These are phyloP conservation scores for Nomada ruficornis DNA, from an alignment of 2,888 invertebrate genomes.

Conservation along the genomic window DNA sequence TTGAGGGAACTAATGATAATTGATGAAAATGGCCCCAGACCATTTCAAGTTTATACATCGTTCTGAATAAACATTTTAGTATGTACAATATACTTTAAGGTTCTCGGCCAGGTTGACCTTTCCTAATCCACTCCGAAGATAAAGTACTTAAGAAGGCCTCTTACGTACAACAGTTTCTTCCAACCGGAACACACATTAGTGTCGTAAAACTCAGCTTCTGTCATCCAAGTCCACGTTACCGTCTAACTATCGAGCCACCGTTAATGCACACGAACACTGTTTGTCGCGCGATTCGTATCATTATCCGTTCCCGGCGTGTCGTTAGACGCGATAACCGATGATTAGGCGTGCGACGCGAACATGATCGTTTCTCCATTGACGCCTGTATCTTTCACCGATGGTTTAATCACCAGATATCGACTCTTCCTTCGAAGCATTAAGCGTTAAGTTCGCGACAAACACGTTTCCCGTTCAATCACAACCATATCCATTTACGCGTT, in stretches of 20 bases:
- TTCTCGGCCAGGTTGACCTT: not conserved
- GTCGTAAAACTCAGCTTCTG: not conserved
- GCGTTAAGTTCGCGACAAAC: slow-evolving; percentile 10
- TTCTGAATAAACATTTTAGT: no score
- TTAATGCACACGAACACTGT: slow-evolving; percentile 43
- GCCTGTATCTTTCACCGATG: slow-evolving; percentile 25
- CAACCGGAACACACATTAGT: not conserved
- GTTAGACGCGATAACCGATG: slow-evolving; percentile 64
- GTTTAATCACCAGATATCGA: slow-evolving; percentile 17
- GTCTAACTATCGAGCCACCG: not conserved
- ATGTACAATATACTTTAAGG: no score
- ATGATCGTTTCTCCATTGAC: slow-evolving; percentile 45
- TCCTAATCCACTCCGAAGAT: not conserved
- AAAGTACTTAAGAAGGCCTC: not conserved
- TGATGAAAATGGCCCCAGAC: no score
- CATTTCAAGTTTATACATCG: no score
- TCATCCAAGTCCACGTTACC: not conserved
- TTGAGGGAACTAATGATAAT: no score
- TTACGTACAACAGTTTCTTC: not conserved
- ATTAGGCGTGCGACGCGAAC: slow-evolving; percentile 57
- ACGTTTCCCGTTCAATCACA: slow-evolving; percentile 25
- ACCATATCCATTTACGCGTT: slow-evolving; percentile 21
- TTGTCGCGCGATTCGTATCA: slow-evolving; percentile 63
- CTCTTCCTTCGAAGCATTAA: slow-evolving; percentile 9
- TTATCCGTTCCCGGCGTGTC: slow-evolving; percentile 57